Evolutionary conservation across 2,797 vertebrate genomes (phyloP), one percentile per base, ranked within the genome.

Genomic region (Discoglossus pictus): DNA sequence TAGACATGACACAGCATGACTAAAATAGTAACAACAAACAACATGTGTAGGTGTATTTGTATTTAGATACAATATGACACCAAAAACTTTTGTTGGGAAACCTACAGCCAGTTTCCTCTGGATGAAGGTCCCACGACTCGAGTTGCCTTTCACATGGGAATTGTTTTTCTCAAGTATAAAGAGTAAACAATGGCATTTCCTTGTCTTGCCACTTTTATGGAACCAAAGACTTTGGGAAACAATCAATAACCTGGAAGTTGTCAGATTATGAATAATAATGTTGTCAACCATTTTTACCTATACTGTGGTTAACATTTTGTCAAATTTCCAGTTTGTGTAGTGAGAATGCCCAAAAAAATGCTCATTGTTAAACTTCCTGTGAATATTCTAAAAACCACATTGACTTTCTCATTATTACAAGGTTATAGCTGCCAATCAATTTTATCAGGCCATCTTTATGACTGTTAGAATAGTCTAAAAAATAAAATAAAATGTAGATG

Each of bases 161-260:
- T 94, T 90, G 87, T 89, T 87, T 90, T 92, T 89, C 83, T 92
- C 90, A 80, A 89, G 87, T 84, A 89, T 93, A 93, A 97, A 92
- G 89, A 88, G 88, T 90, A 93, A 91, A 98, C 96, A 99, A 98
- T 99, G 91, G 93, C 88, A 92, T 92, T 97, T 97, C 94, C 94
- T 87, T 90, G 87, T 86, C 89, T 91, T 93, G 91, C 91, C 91
- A 89, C 87, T 88, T 94, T 91, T 88, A 89, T 81, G 87, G 89
- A 86, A 85, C 82, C 89, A 89, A 87, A 88, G 88, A 87, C 89
- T 87, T 87, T 83, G 71, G 78, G 92, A 90, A 96, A 94, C 93
- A 98, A 96, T 96, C 90, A 91, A 87, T 88, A 93, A 93, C 95
- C 95, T 94, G 93, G 91, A 93, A 92, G 92, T 91, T 96, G 93